Evolutionary conservation across 2,113 vertebrate genomes (phyloP), one percentile per base, ranked within the genome.

Genomic region (Cervus canadensis): DNA sequence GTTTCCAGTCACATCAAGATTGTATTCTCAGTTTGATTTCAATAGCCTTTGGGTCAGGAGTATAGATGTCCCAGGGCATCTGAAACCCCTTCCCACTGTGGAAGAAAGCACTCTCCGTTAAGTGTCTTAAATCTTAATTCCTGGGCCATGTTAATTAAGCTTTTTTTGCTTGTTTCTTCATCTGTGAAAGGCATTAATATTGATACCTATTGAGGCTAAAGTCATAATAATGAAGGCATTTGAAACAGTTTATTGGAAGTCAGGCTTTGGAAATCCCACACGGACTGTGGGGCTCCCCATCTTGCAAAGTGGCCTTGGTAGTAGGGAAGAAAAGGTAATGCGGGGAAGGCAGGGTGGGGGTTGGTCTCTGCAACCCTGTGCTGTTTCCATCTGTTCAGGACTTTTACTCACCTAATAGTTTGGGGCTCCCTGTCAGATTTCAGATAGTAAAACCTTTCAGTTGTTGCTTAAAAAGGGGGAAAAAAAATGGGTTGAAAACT

Each of bases 1-100:
- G 6, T 92, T 96, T 85, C 33, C 36, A 94, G 91, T 91, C 36
- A 93, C 93, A 56, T 16, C 40, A 82, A 57, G 45, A 21, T 81
- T 64, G 19, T 87, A 11, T 60, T 81, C 48, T 87, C 26, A 91
- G 57, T 74, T 78, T 81, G 40, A 36, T n/a, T 96, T 96, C 40
- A 33, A 13, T 88, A 96, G 78, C n/a, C n/a, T 48, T 95, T 93
- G 71, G 40, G 40, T 81, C 8, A 90, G 30, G 33, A 90, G n/a
- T 94, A 8, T 45, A 76, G 26, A 67, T 81, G 17, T 60, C 43
- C 2, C 76, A 15, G 13, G 52, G 13, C 5, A 67, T 76, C 56
- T 83, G 59, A 87, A 87, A 50, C 11, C 21, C 90, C 43, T 78
- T 79, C n/a, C 10, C 4, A 7, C 59, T 50, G 6, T 45, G 7